Percentiles rank a stretch among this genome's conserved stretches.
These are phyloP conservation scores for Stegastes partitus DNA, from an alignment of 2,113 vertebrate genomes.

Conservation along the genomic window DNA sequence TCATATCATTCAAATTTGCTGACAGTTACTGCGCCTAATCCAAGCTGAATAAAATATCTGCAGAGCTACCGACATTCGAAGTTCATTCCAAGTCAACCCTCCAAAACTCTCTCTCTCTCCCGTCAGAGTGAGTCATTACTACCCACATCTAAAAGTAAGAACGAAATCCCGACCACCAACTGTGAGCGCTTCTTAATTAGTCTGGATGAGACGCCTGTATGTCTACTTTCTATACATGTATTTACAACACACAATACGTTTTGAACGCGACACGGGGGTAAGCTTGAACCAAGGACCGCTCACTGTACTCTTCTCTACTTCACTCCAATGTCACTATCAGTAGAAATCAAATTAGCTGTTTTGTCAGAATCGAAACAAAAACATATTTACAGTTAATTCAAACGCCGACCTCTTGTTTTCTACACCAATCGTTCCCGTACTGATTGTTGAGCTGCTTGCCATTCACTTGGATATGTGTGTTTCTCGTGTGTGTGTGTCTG, in stretches of 20 bases:
- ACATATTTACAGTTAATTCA: constrained; percentile 82
- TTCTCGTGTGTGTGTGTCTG: constrained; percentile 69
- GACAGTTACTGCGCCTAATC: constrained; percentile 39
- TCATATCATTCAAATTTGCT: constrained; percentile 41
- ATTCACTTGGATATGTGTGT: constrained; percentile 75
- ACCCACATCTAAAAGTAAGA: constrained; percentile 38
- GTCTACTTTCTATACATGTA: constrained; percentile 83
- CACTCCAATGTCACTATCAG: constrained; percentile 75
- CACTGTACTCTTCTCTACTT: constrained; percentile 76
- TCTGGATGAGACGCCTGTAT: constrained; percentile 69
- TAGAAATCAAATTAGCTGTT: constrained; percentile 80
- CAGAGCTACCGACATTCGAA: constrained; percentile 52
- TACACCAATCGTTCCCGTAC: constrained; percentile 45
- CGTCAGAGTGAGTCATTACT: constrained; percentile 10
- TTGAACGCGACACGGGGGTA: constrained; percentile 68
- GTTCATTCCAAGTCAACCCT: constrained; percentile 28
- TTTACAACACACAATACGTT: constrained; percentile 81
- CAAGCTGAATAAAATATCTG: constrained; percentile 48
- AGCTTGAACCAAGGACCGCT: constrained; percentile 71
- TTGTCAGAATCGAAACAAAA: constrained; percentile 79
- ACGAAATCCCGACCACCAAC: constrained; percentile 21
- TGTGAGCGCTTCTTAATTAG: constrained; percentile 57
- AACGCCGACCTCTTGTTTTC: constrained; percentile 60
- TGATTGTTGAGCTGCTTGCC: constrained; percentile 73
- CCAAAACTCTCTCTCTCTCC: constrained; percentile 21